These are phyloP conservation scores for Drosophila tropicalis DNA, from an alignment of 1,140 invertebrate genomes.

Conservation along the genomic window DNA sequence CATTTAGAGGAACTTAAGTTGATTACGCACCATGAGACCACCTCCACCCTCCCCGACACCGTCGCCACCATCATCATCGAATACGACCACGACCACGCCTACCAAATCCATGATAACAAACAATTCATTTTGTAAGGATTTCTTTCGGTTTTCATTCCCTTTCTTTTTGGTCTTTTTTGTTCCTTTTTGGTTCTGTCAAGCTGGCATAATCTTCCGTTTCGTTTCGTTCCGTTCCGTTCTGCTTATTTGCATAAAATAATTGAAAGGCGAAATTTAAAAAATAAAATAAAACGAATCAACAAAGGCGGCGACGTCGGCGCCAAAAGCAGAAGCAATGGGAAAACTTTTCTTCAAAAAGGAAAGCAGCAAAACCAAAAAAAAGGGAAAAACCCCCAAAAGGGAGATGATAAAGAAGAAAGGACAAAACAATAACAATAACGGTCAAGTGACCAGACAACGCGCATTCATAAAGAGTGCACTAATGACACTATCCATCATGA, in stretches of 20 bases:
- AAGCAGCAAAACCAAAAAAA: neutral
- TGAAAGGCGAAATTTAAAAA: constrained; percentile 80
- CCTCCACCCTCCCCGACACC: too few relatives aligned
- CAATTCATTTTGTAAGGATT: constrained; percentile 77
- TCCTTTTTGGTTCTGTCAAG: constrained; percentile 58
- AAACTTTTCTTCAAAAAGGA: constrained; percentile 52
- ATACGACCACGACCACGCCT: constrained; percentile 25
- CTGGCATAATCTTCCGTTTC: constrained; percentile 70
- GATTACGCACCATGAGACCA: constrained; percentile 53
- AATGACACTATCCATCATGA: constrained; percentile 48
- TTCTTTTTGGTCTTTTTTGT: neutral
- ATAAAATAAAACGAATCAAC: constrained; percentile 58
- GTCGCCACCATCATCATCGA: constrained; percentile 17
- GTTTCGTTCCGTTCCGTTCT: constrained; percentile 51
- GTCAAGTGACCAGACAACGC: constrained; percentile 55
- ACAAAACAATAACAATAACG: constrained; percentile 51
- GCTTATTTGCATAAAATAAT: constrained; percentile 82
- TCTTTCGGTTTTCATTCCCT: constrained; percentile 36
- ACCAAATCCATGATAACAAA: constrained; percentile 67
- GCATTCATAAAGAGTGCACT: constrained; percentile 58
- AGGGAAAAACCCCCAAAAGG: neutral
- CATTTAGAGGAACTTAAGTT: constrained; percentile 78
- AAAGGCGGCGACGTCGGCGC: constrained; percentile 54
- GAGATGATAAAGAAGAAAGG: constrained; percentile 25
- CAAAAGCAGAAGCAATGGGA: constrained; percentile 26